Percentiles rank a stretch among this genome's conserved stretches.
phyloP scores from a whole-genome alignment of 1,140 invertebrate species.

The Magallana ariakensis region DNA sequence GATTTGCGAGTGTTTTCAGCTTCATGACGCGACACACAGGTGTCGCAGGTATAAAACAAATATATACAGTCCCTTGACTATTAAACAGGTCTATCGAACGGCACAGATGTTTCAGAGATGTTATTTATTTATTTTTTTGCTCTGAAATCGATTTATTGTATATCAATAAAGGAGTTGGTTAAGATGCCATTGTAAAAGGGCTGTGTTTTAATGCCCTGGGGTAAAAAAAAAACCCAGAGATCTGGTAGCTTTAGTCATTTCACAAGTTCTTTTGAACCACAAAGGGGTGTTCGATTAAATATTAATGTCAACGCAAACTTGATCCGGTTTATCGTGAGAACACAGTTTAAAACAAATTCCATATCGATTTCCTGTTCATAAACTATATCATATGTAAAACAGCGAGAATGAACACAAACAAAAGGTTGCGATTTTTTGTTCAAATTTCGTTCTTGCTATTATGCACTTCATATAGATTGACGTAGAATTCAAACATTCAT shows the following conservation, averaged over 20 bases:
- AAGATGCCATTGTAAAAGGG: background rate
- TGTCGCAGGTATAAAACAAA: background rate
- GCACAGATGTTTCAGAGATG: slow-evolving; percentile 15
- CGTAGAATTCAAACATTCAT: background rate
- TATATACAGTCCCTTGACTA: background rate
- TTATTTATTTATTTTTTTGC: background rate
- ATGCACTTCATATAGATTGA: too few relatives aligned
- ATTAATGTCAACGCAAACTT: slow-evolving; percentile 6
- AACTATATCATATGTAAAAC: background rate
- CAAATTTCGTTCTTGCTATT: too few relatives aligned
- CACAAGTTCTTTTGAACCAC: background rate
- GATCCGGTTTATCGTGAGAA: background rate
- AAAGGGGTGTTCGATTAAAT: slow-evolving; percentile 26
- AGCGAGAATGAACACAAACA: background rate
- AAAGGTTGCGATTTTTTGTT: too few relatives aligned
- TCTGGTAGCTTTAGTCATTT: background rate
- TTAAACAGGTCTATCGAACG: background rate
- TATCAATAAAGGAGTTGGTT: background rate
- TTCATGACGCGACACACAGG: background rate
- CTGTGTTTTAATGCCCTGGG: background rate
- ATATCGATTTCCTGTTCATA: slow-evolving; percentile 17
- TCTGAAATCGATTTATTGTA: slow-evolving; percentile 33
- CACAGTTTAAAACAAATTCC: background rate
- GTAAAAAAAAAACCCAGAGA: background rate
- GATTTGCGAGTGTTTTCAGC: background rate